phyloP scores from a whole-genome alignment of 2,888 invertebrate species.

The Ypsolopha sequella region DNA sequence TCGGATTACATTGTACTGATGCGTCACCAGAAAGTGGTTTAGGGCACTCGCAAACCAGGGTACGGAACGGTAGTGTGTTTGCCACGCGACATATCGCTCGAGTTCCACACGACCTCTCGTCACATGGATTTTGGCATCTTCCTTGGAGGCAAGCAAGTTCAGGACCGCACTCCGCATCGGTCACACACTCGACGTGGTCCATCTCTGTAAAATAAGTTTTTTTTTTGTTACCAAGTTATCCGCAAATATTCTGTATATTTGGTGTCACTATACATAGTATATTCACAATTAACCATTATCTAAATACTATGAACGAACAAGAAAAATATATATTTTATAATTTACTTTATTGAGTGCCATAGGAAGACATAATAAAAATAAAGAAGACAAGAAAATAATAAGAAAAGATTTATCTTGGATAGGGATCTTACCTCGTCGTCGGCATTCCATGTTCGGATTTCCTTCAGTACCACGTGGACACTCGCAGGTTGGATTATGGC shows the following conservation, averaged over 20 bases:
- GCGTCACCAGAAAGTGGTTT: slow-evolving; percentile 89
- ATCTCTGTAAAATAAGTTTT: slow-evolving; percentile 34
- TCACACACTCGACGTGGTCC: slow-evolving; percentile 75
- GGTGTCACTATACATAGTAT: not conserved
- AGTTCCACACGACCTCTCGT: slow-evolving; percentile 81
- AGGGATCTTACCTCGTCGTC: slow-evolving; percentile 54
- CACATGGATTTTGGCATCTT: slow-evolving; percentile 85
- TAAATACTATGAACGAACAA: too few species aligned
- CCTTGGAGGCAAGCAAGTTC: slow-evolving; percentile 86
- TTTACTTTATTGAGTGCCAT: too few species aligned
- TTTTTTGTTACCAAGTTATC: not conserved
- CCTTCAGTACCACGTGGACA: slow-evolving; percentile 88
- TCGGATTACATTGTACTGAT: slow-evolving; percentile 83
- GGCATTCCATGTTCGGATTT: slow-evolving; percentile 78
- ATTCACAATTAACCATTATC: too few species aligned
- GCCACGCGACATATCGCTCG: slow-evolving; percentile 88
- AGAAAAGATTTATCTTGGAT: not conserved
- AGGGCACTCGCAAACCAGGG: slow-evolving; percentile 89
- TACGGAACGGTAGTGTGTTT: slow-evolving; percentile 87
- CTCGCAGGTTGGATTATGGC: slow-evolving; percentile 82
- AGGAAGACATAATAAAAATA: too few species aligned
- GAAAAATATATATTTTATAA: too few species aligned
- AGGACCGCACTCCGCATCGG: slow-evolving; percentile 88
- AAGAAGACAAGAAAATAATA: too few species aligned
- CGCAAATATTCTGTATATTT: not conserved